Evolutionary conservation across 2,113 vertebrate species (phyloP).

Genomic region (Lutjanus erythropterus): DNA sequence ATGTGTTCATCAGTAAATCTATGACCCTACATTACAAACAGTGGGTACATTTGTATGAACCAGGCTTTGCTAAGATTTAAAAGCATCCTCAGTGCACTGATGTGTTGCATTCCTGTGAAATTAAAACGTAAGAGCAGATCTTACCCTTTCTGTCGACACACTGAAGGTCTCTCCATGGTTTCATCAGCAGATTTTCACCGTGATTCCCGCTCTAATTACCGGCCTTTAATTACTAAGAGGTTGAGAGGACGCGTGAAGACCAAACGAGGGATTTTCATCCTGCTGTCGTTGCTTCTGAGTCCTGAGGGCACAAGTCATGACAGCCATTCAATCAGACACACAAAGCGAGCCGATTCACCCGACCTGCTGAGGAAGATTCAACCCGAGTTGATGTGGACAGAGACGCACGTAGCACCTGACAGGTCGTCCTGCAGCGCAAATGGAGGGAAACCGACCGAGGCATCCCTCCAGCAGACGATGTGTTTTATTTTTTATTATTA

Average conservation of each 20-base stretch:
- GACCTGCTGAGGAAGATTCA: neutral
- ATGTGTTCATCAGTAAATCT: neutral
- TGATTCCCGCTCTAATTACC: slow-evolving; percentile 24
- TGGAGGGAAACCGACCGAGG: neutral
- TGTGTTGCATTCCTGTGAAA: slow-evolving; percentile 33
- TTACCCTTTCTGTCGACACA: slow-evolving; percentile 63
- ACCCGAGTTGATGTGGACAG: slow-evolving; percentile 47
- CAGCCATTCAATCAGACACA: slow-evolving; percentile 53
- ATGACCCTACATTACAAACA: neutral
- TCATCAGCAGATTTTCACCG: slow-evolving; percentile 31
- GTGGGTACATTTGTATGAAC: neutral
- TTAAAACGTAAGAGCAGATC: slow-evolving; percentile 7
- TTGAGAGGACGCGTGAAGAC: slow-evolving; percentile 27
- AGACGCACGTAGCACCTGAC: slow-evolving; percentile 54
- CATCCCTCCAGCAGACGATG: neutral
- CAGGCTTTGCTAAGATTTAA: neutral
- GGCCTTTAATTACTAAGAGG: slow-evolving; percentile 15
- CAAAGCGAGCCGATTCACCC: neutral
- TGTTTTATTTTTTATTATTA: too few relatives aligned
- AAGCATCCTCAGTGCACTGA: neutral
- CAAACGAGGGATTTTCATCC: slow-evolving; percentile 35
- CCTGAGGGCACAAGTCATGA: slow-evolving; percentile 68
- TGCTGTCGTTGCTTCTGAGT: slow-evolving; percentile 27
- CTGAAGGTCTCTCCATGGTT: slow-evolving; percentile 57
- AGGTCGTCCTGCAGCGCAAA: slow-evolving; percentile 52